A percentile compares a stretch with the other conserved stretches of the same genome.
These are phyloP conservation scores for Ophioderma brevispina DNA, from an alignment of 35 echinoderm and acorn worm genomes.

Conservation along the genomic window DNA sequence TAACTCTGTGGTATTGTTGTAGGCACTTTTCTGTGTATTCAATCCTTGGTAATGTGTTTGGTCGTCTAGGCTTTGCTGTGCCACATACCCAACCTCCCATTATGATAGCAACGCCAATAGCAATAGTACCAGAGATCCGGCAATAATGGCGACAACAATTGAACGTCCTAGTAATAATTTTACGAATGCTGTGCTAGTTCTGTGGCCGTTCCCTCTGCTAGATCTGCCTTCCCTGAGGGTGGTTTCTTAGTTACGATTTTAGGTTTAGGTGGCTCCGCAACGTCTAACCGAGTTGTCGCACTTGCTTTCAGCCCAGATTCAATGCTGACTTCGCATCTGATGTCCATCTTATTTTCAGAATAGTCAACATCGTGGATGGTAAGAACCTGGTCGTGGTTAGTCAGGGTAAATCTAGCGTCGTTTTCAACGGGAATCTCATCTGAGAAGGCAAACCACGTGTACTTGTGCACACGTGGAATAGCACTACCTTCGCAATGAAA, in stretches of 20 bases:
- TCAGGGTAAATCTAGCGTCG: conserved; percentile 22
- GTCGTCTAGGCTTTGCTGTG: conserved; percentile 44
- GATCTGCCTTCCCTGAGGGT: not conserved
- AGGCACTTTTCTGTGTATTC: conserved; percentile 2
- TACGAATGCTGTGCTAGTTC: not conserved
- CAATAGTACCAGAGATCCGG: conserved; percentile 64
- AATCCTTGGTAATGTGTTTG: conserved; percentile 6
- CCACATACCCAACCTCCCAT: conserved; percentile 80
- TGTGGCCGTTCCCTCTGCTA: not conserved
- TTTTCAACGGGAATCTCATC: conserved; percentile 3
- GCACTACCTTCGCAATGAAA: conserved; percentile 85
- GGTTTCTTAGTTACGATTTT: not conserved
- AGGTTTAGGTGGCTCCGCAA: conserved; percentile 43
- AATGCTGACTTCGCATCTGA: conserved; percentile 66
- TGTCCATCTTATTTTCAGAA: conserved; percentile 31
- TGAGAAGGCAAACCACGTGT: conserved; percentile 59
- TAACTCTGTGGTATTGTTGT: conserved; percentile 5
- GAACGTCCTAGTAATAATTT: conserved; percentile 17
- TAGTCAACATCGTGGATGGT: conserved; percentile 51
- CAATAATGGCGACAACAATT: conserved; percentile 65
- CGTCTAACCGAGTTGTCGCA: conserved; percentile 49
- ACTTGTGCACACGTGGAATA: conserved; percentile 53
- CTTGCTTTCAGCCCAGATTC: conserved; percentile 45
- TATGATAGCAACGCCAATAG: conserved; percentile 61
- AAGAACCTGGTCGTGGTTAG: conserved; percentile 56